phyloP scores from a whole-genome alignment of 2,888 invertebrate species.

The Carterocephalus palaemon region DNA sequence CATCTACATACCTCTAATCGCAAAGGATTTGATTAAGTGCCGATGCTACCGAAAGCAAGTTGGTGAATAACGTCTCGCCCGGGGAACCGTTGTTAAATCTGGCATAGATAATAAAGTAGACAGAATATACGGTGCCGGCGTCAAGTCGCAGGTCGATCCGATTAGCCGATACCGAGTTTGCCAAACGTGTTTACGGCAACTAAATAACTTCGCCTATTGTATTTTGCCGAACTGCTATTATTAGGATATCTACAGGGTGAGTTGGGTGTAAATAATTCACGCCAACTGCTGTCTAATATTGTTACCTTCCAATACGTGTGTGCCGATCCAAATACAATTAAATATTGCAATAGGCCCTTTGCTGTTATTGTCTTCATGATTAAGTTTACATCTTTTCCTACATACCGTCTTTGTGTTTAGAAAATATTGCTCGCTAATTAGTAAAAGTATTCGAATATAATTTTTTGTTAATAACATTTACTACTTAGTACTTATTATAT shows the following conservation, averaged over 20 bases:
- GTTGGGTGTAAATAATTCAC: neutral
- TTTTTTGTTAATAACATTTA: no score
- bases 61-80: neutral
- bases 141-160: constrained; percentile 64
- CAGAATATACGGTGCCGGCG: constrained; percentile 35
- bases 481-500: no score
- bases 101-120: constrained; percentile 17
- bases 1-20: no score
- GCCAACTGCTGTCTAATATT: neutral
- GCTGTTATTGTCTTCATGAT: no score
- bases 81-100: constrained; percentile 11
- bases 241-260: constrained; percentile 5
- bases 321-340: neutral
- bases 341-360: neutral
- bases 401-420: no score
- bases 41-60: neutral
- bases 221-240: constrained; percentile 33
- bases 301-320: neutral
- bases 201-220: constrained; percentile 45
- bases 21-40: neutral
- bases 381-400: no score
- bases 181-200: constrained; percentile 56
- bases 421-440: no score
- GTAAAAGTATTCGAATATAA: no score
- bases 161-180: constrained; percentile 60